Evolutionary conservation across 2,888 invertebrate genomes (phyloP).

Genomic region (Bimastos eiseni): DNA sequence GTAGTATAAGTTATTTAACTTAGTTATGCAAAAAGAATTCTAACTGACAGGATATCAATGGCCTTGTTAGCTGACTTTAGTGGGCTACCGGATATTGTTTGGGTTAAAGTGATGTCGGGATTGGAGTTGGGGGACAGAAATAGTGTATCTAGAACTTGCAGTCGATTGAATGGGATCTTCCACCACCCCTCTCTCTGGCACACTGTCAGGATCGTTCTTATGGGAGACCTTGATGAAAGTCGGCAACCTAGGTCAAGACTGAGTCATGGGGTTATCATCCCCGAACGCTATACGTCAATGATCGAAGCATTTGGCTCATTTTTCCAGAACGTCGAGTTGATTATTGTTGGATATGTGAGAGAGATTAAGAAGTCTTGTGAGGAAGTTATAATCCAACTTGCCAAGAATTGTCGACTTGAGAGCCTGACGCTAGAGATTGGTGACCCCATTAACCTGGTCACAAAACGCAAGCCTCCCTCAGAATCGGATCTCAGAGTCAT

Average conservation of each 20-base stretch:
- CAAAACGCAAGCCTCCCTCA: background rate
- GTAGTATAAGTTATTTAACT: background rate
- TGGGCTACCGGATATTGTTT: background rate
- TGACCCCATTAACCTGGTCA: background rate
- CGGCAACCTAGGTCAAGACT: background rate
- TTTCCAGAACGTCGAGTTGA: background rate
- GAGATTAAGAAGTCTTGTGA: background rate
- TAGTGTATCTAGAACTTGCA: background rate
- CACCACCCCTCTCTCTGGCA: constrained; percentile 19
- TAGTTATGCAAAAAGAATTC: background rate
- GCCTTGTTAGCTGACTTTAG: background rate
- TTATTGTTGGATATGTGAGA: constrained; percentile 8
- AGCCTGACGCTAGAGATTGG: background rate
- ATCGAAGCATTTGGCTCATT: background rate
- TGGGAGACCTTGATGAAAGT: constrained; percentile 7
- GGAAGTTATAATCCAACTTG: background rate
- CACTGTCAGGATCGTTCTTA: constrained; percentile 1
- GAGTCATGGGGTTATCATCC: background rate
- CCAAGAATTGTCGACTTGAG: background rate
- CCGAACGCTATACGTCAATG: background rate
- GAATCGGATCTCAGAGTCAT: background rate
- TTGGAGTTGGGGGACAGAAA: background rate
- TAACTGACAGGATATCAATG: background rate
- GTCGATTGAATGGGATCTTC: constrained; percentile 4
- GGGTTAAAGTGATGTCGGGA: background rate